Percentiles rank a stretch among this genome's conserved stretches.
Conservation (phyloP, 2,797 vertebrate species). For the Sebastes minor region DNA sequence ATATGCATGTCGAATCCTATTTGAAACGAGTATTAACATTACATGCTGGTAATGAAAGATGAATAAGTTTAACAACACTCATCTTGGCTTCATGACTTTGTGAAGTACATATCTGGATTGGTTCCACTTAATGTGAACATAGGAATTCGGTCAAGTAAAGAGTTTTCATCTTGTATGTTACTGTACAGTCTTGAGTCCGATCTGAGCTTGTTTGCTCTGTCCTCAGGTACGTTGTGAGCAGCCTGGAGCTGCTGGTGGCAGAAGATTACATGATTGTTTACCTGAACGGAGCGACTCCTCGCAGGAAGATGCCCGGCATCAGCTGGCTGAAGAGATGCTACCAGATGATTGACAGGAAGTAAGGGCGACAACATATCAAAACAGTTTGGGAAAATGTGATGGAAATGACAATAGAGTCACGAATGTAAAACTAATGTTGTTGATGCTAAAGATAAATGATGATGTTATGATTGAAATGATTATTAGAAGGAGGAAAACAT, state of each 20-base stretch:
- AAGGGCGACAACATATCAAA: not conserved
- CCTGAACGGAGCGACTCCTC: slow-evolving; percentile 93
- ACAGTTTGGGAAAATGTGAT: not conserved
- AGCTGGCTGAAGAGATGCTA: slow-evolving; percentile 98
- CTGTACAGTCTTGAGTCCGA: not conserved
- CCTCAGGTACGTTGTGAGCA: slow-evolving; percentile 95
- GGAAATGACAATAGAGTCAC: not conserved
- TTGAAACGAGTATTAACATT: not conserved
- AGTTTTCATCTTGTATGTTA: not conserved
- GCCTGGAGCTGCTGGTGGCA: slow-evolving; percentile 94
- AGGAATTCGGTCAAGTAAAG: not conserved
- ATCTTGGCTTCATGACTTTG: not conserved
- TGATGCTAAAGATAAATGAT: not conserved
- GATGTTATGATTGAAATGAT: not conserved
- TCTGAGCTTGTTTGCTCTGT: not conserved
- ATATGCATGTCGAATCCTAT: not conserved
- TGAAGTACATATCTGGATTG: not conserved
- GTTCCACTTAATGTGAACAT: not conserved
- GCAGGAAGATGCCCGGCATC: slow-evolving; percentile 94
- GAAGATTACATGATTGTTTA: slow-evolving; percentile 99
- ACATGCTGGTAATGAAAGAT: not conserved
- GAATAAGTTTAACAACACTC: accelerated
- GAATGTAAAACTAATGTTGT: not conserved
- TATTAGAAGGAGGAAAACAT: not conserved
- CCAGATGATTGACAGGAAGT: slow-evolving; percentile 98